Evolutionary conservation across 2,113 vertebrate species (phyloP), one percentile per base, ranked within the genome.

Genomic region (Ammodytes dubius): DNA sequence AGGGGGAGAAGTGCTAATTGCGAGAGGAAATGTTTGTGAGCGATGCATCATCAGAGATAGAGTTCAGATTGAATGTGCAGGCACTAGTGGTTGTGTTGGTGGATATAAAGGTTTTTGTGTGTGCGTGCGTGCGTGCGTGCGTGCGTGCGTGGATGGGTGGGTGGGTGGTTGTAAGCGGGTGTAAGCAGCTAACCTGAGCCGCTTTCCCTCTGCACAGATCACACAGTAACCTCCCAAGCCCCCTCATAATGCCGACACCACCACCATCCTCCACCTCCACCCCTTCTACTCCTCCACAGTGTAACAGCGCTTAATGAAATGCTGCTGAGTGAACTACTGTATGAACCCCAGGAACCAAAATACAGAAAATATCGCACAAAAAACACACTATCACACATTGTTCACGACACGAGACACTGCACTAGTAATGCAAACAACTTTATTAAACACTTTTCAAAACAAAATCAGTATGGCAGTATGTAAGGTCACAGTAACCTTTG

Each of bases 41-140:
- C 59, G 37, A 50, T 65, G 73, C 53, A 74, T 8, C 50, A 53
- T 73, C 39, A 35, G 60, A 70, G 74, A 66, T 56, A 11, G 82
- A 74, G 54, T 35, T 35, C 81, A 87, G 67, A 79, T 45, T 81
- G 81, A 61, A 59, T 86, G 53, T 80, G 77, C 66, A 68, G 79
- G 66, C 7, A 27, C 27, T 27, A 27, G 27, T 27, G 27, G 45
- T 17, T 70, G 82, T 83, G 91, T 89, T 74, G 89, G 91, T 80
- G 90, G 86, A 79, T 64, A 71, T 85, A 64, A 77, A 79, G 82
- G 83, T 81, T 83, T 87, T 73, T 71, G 58, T 43, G 74, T 52
- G 71, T 76, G 84, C 79, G 87, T 84, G 82, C 84, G 89, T 79
- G 87, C 73, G 52, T 53, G 67, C 61, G 67, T 71, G 81, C 74